phyloP scores from a whole-genome alignment of 2,113 vertebrate species.

The Cyanoliseus patagonus region DNA sequence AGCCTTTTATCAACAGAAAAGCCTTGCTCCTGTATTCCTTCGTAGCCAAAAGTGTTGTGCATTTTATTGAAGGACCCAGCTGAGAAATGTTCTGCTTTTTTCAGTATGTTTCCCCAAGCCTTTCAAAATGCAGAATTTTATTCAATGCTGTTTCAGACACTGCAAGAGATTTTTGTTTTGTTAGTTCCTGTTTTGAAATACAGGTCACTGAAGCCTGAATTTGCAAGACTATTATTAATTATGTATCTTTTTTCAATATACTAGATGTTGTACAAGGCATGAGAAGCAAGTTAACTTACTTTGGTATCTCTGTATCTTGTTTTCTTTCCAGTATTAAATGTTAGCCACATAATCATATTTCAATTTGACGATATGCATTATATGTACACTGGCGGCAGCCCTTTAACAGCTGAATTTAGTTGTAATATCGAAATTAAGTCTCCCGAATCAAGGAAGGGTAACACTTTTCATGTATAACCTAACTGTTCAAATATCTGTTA shows the following conservation, averaged over 20 bases:
- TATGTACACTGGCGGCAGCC: background rate
- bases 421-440: background rate
- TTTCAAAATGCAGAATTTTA: background rate
- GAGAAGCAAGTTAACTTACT: background rate
- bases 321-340: background rate
- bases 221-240: background rate
- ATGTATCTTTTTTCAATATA: background rate
- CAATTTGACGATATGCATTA: background rate
- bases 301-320: background rate
- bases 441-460: background rate
- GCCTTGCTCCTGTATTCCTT: background rate
- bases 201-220: slow-evolving; percentile 5
- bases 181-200: slow-evolving; percentile 1
- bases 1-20: background rate
- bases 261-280: background rate
- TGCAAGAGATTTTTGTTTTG: background rate
- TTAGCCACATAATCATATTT: background rate
- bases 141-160: background rate
- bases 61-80: background rate
- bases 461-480: background rate
- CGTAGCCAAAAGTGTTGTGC: background rate
- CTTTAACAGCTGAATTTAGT: background rate
- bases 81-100: slow-evolving; percentile 16
- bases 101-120: background rate
- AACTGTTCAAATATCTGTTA: background rate